Evolutionary conservation across 2,888 invertebrate genomes (phyloP).

Genomic region (Cheilosia scutellata): DNA sequence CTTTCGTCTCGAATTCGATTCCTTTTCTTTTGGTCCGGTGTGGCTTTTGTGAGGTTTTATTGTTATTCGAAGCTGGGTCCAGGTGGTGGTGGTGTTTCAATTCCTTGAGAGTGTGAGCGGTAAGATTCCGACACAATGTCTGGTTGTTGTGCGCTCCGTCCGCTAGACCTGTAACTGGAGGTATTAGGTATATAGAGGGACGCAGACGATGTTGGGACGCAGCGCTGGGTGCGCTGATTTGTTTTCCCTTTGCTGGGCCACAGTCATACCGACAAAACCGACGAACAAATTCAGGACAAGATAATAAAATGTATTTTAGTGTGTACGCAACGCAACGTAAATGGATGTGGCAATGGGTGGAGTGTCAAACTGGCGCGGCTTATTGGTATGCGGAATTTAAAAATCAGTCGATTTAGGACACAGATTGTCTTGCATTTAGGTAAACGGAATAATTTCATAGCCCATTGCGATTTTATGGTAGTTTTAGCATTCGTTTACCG

Average conservation of each 20-base stretch:
- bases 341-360: slow-evolving; percentile 25
- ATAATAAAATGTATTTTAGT: slow-evolving; percentile 67
- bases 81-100: slow-evolving; percentile 57
- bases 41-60: slow-evolving; percentile 43
- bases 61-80: slow-evolving; percentile 60
- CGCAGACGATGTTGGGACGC: slow-evolving; percentile 18
- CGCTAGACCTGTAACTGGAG: neutral
- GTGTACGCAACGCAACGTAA: slow-evolving; percentile 24
- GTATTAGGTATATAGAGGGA: neutral
- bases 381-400: slow-evolving; percentile 31
- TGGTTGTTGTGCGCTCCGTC: slow-evolving; percentile 38
- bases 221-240: slow-evolving; percentile 48
- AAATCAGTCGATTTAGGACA: neutral
- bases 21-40: slow-evolving; percentile 5
- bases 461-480: too few species aligned
- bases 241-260: slow-evolving; percentile 38
- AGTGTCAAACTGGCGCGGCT: slow-evolving; percentile 27
- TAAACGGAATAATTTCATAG: too few species aligned
- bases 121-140: slow-evolving; percentile 68
- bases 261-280: slow-evolving; percentile 55
- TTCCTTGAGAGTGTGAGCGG: slow-evolving; percentile 19
- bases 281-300: slow-evolving; percentile 70
- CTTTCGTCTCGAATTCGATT: slow-evolving; percentile 33
- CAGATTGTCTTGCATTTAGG: too few species aligned
- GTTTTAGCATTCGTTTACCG: too few species aligned